phyloP scores from a whole-genome alignment of 2,113 vertebrate species.

The Chunga burmeisteri region DNA sequence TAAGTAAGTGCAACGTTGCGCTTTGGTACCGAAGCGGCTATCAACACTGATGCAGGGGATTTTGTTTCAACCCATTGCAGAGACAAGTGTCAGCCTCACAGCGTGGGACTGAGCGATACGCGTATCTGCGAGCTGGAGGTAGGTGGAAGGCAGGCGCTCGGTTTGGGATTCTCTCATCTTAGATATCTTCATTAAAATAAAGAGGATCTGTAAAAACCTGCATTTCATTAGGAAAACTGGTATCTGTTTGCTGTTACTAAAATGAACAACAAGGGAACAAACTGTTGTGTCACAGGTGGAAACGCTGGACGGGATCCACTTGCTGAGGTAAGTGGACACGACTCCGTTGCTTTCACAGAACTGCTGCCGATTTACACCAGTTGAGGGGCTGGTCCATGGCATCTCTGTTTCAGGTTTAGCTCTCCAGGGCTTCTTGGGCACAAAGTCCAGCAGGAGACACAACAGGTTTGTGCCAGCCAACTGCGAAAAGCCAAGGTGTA shows the following conservation, averaged over 20 bases:
- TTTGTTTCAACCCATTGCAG: background rate
- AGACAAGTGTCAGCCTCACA: background rate
- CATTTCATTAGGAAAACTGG: background rate
- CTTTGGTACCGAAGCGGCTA: background rate
- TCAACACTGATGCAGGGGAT: background rate
- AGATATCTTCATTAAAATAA: background rate
- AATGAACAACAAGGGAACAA: background rate
- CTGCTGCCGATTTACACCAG: background rate
- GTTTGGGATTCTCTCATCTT: background rate
- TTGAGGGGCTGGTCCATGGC: background rate
- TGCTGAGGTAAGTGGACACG: background rate
- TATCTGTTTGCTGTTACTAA: background rate
- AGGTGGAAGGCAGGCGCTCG: background rate
- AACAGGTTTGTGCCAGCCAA: background rate
- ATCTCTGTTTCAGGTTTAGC: background rate
- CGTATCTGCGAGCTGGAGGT: background rate
- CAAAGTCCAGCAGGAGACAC: background rate
- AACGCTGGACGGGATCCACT: background rate
- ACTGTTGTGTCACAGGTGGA: background rate
- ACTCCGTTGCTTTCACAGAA: background rate
- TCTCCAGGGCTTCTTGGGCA: background rate
- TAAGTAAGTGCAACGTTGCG: background rate
- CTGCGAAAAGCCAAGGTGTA: background rate
- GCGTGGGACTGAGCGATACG: rapidly evolving
- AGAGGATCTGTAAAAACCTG: background rate